Evolutionary conservation across 2,797 vertebrate species (phyloP).

Genomic region (Hemibagrus guttatus): DNA sequence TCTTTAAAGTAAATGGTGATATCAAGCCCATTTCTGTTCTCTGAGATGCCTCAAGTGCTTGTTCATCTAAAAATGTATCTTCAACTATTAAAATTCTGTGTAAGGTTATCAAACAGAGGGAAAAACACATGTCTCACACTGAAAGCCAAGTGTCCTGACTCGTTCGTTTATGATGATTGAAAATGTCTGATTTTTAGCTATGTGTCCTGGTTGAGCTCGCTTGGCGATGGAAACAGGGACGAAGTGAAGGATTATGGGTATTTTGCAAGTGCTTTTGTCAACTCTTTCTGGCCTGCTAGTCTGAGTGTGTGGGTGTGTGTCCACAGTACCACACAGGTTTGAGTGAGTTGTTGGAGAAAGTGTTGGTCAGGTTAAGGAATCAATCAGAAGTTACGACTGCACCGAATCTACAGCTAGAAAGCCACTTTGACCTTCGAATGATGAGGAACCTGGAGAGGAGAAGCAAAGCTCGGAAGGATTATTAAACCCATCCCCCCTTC

Average conservation of each 20-base stretch:
- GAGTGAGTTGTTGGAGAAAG: slow-evolving; percentile 65
- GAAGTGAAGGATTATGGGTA: background rate
- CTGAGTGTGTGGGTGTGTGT: background rate
- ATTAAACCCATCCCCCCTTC: background rate
- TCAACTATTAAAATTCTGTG: too few relatives aligned
- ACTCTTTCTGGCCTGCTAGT: background rate
- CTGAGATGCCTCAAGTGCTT: too few relatives aligned
- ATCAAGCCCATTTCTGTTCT: too few relatives aligned
- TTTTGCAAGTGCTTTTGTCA: background rate
- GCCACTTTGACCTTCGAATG: slow-evolving; percentile 65
- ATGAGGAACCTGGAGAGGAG: slow-evolving; percentile 20
- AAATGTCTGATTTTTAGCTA: background rate
- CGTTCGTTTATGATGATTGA: too few relatives aligned
- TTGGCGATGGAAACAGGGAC: background rate
- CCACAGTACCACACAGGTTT: slow-evolving; percentile 62
- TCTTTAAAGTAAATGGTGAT: too few relatives aligned
- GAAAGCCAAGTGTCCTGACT: too few relatives aligned
- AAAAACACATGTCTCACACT: too few relatives aligned
- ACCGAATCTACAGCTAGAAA: slow-evolving; percentile 71
- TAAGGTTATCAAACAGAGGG: too few relatives aligned
- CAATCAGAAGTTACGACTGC: slow-evolving; percentile 75
- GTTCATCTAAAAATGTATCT: too few relatives aligned
- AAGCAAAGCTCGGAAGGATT: slow-evolving; percentile 3
- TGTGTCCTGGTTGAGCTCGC: background rate
- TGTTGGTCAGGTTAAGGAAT: slow-evolving; percentile 70